Conservation (phyloP, 2,113 vertebrate species). For the Dermatemys mawii region DNA sequence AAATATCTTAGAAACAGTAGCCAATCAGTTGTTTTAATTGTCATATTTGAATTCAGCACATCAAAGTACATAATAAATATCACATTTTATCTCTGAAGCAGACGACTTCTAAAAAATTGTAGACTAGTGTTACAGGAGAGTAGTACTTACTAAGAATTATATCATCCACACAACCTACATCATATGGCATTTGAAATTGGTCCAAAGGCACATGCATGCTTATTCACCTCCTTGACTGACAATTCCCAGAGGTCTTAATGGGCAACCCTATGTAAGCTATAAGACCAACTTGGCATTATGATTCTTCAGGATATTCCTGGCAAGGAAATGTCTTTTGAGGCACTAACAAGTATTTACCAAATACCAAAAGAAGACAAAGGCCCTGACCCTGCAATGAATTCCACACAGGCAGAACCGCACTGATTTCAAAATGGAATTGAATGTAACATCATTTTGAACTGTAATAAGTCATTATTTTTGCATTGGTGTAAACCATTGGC, state of each 20-base stretch:
- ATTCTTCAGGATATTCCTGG: neutral
- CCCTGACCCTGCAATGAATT: neutral
- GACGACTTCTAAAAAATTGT: no score
- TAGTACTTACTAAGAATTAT: neutral
- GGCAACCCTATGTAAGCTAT: neutral
- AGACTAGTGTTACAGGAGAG: no score
- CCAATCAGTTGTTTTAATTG: no score
- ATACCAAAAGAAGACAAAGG: neutral
- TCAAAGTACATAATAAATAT: no score
- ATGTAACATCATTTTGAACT: neutral
- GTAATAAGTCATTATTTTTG: neutral
- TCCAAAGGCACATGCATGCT: no score
- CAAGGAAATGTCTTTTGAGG: neutral
- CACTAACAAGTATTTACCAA: neutral
- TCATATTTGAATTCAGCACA: no score
- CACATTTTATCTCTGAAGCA: no score
- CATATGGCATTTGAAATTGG: rapidly evolving
- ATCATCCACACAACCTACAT: neutral
- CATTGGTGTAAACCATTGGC: rapidly evolving
- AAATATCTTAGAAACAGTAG: no score
- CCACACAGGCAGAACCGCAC: neutral
- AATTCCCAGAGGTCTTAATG: neutral
- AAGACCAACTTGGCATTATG: neutral
- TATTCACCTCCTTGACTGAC: neutral
- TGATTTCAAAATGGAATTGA: neutral